Base-by-base conservation (phyloP, 2,888 invertebrate species). In the Synanthedon vespiformis region DNA sequence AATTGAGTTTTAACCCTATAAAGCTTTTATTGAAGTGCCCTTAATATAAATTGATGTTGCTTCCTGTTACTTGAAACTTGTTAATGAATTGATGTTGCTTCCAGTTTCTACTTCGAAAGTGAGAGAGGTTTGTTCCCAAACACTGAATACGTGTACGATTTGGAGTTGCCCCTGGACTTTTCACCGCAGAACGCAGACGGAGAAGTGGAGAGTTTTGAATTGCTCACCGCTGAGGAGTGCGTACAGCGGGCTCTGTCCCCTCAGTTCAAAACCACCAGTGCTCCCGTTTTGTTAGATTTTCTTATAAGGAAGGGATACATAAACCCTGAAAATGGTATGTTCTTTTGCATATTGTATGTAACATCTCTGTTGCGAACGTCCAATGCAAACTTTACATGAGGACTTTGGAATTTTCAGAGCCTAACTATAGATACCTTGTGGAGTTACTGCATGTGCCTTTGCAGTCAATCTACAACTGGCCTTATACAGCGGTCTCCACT, bases 111-210 rank as follows among this genome's bases (percentile, higher is more conserved):
- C 76, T 97, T 95, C 76, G 96, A 97, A 81, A 96, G 96, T 75
- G 96, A 96, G 77, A 89, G 95, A 65, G 98, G 98, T 1, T 82
- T 98, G 44, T 96, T 96, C 70, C 97, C 98, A 13, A 97, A 98
- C 76, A 96, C 96, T 3, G 96, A 97, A 75, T 97, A 95, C 80
- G 94, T 97, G 22, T 97, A 94, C 76, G 98, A 98, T 79, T 88
- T 98, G 63, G 96, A 97, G 83, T 86, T 98, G 64, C 97, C 98
- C 13, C 75, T 92, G 52, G 95, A 96, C 72, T 98, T 98, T 83
- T 88, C 92, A 59, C 98, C 98, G n/a, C 92, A 91, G 67, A 97
- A 97, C 81, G 93, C 94, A 40, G 98, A 98, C 77, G 97, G 97
- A 12, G 98, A 98, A 86, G 97, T 97, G 40, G 95, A 96, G 74